Percentiles rank a stretch among this genome's conserved stretches.
Evolutionary conservation across 2,113 vertebrate species (phyloP).

Genomic region (Puntigrus tetrazona): DNA sequence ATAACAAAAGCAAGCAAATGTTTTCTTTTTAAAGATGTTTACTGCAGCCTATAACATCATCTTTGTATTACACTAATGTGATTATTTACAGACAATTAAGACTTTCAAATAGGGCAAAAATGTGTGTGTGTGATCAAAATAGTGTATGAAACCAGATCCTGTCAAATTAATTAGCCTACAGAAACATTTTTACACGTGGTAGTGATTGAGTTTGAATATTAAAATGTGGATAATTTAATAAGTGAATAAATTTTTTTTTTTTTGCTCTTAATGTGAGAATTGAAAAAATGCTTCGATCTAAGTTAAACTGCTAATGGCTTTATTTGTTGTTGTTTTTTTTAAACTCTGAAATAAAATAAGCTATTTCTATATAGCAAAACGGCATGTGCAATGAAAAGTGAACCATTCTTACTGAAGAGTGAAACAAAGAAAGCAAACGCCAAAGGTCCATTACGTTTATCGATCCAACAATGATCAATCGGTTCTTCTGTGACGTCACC

Average conservation of each 20-base stretch:
- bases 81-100: neutral
- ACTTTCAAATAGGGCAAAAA: neutral
- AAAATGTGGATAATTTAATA: neutral
- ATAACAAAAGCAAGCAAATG: neutral
- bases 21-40: neutral
- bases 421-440: neutral
- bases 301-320: neutral
- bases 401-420: neutral
- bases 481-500: conserved; percentile 9
- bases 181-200: neutral
- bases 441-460: neutral
- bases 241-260: neutral
- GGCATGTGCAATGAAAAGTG: neutral
- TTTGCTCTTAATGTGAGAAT: neutral
- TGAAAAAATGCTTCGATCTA: neutral
- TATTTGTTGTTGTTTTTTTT: neutral
- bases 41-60: neutral
- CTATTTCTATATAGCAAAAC: neutral
- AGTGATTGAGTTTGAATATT: neutral
- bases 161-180: neutral
- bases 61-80: neutral
- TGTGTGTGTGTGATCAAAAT: neutral
- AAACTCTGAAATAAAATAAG: neutral
- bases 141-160: neutral
- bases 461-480: conserved; percentile 24